These are phyloP conservation scores for Agraylea sexmaculata DNA, from an alignment of 1,140 invertebrate species.

Conservation along the genomic window DNA sequence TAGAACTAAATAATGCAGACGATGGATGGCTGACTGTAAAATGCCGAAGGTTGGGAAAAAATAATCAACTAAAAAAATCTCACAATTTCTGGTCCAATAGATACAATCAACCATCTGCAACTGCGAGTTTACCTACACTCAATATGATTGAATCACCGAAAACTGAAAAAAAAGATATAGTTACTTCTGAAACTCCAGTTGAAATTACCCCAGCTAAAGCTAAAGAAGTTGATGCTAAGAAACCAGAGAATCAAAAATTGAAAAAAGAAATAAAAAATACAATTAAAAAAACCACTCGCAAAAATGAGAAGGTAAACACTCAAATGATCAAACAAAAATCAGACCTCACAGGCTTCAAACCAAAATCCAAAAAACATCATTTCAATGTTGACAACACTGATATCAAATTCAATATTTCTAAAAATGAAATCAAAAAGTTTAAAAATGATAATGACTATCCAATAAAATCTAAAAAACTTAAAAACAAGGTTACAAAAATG, in stretches of 20 bases:
- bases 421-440: slow-evolving; percentile 7
- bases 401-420: not conserved
- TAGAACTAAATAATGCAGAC: slow-evolving; percentile 33
- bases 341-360: slow-evolving; percentile 45
- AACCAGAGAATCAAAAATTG: slow-evolving; percentile 24
- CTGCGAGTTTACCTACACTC: slow-evolving; percentile 51
- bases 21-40: slow-evolving; percentile 58
- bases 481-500: slow-evolving; percentile 18
- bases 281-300: slow-evolving; percentile 8
- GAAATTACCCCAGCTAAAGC: slow-evolving; percentile 22
- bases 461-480: slow-evolving; percentile 27
- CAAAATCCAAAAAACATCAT: slow-evolving; percentile 26
- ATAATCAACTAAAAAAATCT: slow-evolving; percentile 25
- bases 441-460: slow-evolving; percentile 27
- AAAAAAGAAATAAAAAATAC: slow-evolving; percentile 19
- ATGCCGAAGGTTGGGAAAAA: slow-evolving; percentile 42
- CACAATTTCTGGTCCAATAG: slow-evolving; percentile 51
- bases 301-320: slow-evolving; percentile 15
- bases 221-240: slow-evolving; percentile 24
- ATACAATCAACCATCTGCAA: slow-evolving; percentile 54
- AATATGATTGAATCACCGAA: slow-evolving; percentile 43
- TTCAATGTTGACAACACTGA: slow-evolving; percentile 4
- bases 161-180: slow-evolving; percentile 26
- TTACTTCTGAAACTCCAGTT: slow-evolving; percentile 12
- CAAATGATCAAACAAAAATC: slow-evolving; percentile 45